Evolutionary conservation across 2,888 invertebrate species (phyloP).

Genomic region (Ennomos erosarius): DNA sequence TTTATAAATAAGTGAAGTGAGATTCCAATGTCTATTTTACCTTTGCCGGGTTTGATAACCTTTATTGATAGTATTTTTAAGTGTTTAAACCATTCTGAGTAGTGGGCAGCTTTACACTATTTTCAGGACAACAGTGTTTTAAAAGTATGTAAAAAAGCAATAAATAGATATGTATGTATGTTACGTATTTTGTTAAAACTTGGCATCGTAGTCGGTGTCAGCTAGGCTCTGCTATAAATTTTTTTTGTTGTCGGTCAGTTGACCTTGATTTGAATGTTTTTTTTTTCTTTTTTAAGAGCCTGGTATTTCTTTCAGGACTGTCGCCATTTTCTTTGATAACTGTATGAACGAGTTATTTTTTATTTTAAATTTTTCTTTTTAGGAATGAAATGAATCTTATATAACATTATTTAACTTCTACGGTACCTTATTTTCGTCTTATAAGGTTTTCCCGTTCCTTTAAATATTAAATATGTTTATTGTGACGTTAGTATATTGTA

Average conservation of each 20-base stretch:
- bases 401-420: not conserved
- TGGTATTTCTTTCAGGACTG: too few species aligned
- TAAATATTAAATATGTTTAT: too few species aligned
- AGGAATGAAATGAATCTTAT: not conserved
- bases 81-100: constrained; percentile 3
- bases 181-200: constrained; percentile 2
- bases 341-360: too few species aligned
- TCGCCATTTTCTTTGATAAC: too few species aligned
- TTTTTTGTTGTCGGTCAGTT: too few species aligned
- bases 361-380: too few species aligned
- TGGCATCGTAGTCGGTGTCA: not conserved
- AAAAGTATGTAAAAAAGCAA: constrained; percentile 3
- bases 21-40: constrained; percentile 15
- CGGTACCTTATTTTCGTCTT: not conserved
- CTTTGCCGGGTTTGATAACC: constrained; percentile 11
- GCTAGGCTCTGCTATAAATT: too few species aligned
- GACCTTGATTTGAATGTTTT: too few species aligned
- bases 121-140: constrained; percentile 6
- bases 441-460: not conserved
- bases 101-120: constrained; percentile 6
- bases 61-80: constrained; percentile 23
- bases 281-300: too few species aligned
- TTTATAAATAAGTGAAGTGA: constrained; percentile 29
- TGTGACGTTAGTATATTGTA: too few species aligned
- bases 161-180: not conserved